Evolutionary conservation across 2,797 vertebrate species (phyloP), one percentile per base, ranked within the genome.

Genomic region (Sparidentex hasta): DNA sequence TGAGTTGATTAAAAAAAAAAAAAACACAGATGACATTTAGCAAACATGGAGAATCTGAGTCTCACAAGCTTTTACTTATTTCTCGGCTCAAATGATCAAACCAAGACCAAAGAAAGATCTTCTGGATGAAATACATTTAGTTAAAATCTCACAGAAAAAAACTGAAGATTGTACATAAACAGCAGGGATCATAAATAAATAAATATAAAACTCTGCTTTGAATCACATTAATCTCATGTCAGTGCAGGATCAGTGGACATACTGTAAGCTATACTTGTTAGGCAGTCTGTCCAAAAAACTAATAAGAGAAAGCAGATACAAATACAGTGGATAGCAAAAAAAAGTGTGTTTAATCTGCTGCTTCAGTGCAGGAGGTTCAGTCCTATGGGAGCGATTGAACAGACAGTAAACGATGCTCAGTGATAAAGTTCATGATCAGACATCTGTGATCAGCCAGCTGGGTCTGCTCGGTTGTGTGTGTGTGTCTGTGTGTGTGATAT

Each of bases 361-460:
- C 80, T 69, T 65, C 62, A 47, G 70, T 70, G n/a, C 75, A 70
- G 76, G 41, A 84, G 70, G 48, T 68, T 78, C 11, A 23, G 76
- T 88, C 83, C 87, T 51, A 50, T 2, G 82, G 80, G 88, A 84
- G 80, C 16, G 2, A 84, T 76, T 84, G 70, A 86, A 76, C 51
- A 75, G 74, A 80, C 88, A 74, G 67, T 78, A 90, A 91, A 90
- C 43, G 74, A 88, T 74, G 59, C 74, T 87, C 23, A 62, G 83
- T 54, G 65, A 87, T 88, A 88, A 87, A 91, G 85, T 92, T 94
- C 88, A 93, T 76, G 78, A 86, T 87, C 66, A 77, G 76, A 87
- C 90, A 94, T 93, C 92, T 94, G 92, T 83, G 84, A 87, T 85
- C 83, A 71, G 65, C 78, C 88, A 88, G 86, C 87, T 88, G 86